Percentiles rank a stretch among this genome's conserved stretches.
Conservation (phyloP, 2,888 invertebrate species). For the Mimachlamys varia region DNA sequence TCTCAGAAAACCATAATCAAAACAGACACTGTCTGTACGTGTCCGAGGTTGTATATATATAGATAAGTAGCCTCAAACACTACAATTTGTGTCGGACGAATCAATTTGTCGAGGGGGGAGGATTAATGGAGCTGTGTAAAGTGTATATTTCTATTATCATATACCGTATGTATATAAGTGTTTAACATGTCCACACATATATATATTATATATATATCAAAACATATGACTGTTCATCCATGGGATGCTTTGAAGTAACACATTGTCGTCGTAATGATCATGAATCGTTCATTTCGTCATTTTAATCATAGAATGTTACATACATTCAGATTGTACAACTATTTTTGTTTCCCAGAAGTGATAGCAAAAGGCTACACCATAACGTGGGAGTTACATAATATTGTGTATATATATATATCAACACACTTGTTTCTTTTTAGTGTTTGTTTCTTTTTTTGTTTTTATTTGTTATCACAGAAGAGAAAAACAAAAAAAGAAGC, state of each 20-base stretch:
- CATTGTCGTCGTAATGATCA: not conserved
- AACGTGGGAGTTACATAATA: not conserved
- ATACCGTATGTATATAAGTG: not conserved
- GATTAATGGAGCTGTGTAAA: not conserved
- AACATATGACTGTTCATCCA: not conserved
- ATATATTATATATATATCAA: conserved; percentile 6
- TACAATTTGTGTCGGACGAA: not conserved
- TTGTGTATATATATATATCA: not conserved
- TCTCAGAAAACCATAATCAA: not conserved
- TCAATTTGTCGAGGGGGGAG: not conserved
- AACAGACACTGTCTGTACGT: not conserved
- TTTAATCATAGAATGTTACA: not conserved
- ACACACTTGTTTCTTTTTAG: not conserved
- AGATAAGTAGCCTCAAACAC: not conserved
- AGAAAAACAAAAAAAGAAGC: not conserved
- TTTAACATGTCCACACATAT: conserved; percentile 15
- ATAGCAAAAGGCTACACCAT: not conserved
- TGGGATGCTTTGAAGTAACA: not conserved
- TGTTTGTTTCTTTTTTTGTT: not conserved
- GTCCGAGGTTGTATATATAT: not conserved
- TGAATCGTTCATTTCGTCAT: not conserved
- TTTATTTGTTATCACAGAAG: conserved; percentile 2
- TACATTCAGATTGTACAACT: not conserved
- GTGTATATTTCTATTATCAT: not conserved
- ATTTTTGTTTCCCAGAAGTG: not conserved